phyloP scores from a whole-genome alignment of 2,888 invertebrate species.

The Mongoloraphidia duomilia region DNA sequence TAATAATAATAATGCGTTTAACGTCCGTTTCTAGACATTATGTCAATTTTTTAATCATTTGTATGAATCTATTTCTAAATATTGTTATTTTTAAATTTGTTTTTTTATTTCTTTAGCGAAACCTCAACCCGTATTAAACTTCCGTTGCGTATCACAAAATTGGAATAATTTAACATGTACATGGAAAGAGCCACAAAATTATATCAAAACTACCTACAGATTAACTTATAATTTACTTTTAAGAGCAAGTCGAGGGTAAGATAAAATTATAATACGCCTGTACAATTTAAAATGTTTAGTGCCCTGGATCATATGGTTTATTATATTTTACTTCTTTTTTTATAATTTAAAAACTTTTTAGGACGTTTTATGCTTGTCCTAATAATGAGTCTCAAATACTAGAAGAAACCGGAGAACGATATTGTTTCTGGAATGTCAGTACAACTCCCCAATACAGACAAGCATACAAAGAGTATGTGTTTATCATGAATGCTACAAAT shows the following conservation, averaged over 20 bases:
- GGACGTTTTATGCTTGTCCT: constrained; percentile 18
- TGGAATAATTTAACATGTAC: constrained; percentile 59
- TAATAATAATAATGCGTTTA: too few species aligned
- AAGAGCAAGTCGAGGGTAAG: constrained; percentile 26
- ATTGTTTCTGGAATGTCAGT: constrained; percentile 34
- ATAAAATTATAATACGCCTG: constrained; percentile 11
- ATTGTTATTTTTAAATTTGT: constrained; percentile 1
- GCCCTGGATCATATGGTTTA: too few species aligned
- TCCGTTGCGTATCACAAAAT: constrained; percentile 58
- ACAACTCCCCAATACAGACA: constrained; percentile 40
- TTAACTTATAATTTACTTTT: constrained; percentile 32
- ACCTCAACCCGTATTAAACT: constrained; percentile 50
- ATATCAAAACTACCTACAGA: constrained; percentile 39
- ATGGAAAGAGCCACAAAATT: constrained; percentile 48
- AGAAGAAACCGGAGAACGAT: constrained; percentile 19
- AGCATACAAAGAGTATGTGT: constrained; percentile 35
- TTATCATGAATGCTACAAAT: constrained; percentile 46
- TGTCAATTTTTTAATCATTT: not conserved
- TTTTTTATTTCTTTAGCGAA: constrained; percentile 29
- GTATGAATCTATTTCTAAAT: not conserved
- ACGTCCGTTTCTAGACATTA: too few species aligned
- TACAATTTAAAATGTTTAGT: not conserved
- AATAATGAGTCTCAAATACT: constrained; percentile 12
- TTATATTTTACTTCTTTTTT: not conserved
- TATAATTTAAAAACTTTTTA: constrained; percentile 4